phyloP scores from a whole-genome alignment of 2,888 invertebrate species.

The Phania funesta region DNA sequence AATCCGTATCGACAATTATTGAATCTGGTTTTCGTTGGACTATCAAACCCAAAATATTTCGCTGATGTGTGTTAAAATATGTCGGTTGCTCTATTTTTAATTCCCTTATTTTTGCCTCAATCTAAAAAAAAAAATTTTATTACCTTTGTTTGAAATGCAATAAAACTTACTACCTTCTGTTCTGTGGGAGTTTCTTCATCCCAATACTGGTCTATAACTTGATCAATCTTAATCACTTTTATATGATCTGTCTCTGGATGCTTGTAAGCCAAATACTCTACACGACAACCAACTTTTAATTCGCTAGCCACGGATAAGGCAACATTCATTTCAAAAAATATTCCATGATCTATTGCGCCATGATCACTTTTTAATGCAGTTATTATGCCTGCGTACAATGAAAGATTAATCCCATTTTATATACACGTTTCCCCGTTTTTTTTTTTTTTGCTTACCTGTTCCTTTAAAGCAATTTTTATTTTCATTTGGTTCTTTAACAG shows the following conservation, averaged over 20 bases:
- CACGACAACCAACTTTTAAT: slow-evolving; percentile 82
- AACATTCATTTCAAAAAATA: slow-evolving; percentile 81
- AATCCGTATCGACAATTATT: slow-evolving; percentile 81
- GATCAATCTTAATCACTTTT: slow-evolving; percentile 83
- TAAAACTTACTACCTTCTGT: slow-evolving; percentile 61
- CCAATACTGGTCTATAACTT: slow-evolving; percentile 82
- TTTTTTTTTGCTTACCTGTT: slow-evolving; percentile 66
- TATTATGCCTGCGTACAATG: slow-evolving; percentile 81
- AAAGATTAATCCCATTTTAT: background rate
- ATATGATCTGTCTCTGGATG: slow-evolving; percentile 79
- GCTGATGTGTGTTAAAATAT: slow-evolving; percentile 74
- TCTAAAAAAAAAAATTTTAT: slow-evolving; percentile 64
- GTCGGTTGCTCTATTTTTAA: slow-evolving; percentile 70
- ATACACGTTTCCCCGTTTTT: background rate
- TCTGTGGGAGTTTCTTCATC: slow-evolving; percentile 79
- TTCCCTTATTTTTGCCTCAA: slow-evolving; percentile 69
- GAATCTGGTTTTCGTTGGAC: slow-evolving; percentile 70
- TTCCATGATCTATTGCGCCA: slow-evolving; percentile 83
- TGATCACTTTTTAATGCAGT: slow-evolving; percentile 82
- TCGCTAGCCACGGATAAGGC: slow-evolving; percentile 71
- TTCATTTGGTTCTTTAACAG: slow-evolving; percentile 16
- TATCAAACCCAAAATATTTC: slow-evolving; percentile 74
- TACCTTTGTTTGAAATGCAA: background rate
- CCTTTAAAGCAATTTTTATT: slow-evolving; percentile 72
- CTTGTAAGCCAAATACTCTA: slow-evolving; percentile 83